A percentile compares a stretch with the other conserved stretches of the same genome.
These are phyloP conservation scores for Sylvilagus floridanus DNA, from an alignment of 2,797 vertebrate species.

Conservation along the genomic window DNA sequence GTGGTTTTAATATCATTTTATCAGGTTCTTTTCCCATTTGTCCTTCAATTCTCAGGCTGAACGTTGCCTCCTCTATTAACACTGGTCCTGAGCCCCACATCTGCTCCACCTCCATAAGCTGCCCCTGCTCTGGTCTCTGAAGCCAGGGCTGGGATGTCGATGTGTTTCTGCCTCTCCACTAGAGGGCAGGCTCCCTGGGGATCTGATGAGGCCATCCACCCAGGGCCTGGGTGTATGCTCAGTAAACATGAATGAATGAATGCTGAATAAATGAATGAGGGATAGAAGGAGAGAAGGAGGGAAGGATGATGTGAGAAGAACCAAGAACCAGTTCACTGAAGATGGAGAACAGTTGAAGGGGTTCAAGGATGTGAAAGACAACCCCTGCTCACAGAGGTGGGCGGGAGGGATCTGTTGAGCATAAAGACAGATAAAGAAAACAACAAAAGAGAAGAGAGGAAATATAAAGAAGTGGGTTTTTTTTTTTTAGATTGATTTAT, in stretches of 20 bases:
- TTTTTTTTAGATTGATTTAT: background rate
- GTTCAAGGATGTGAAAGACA: background rate
- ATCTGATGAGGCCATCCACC: too few relatives aligned
- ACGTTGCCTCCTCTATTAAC: background rate
- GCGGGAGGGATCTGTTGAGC: background rate
- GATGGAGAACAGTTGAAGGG: background rate
- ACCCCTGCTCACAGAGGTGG: background rate
- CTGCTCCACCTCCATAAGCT: too few relatives aligned
- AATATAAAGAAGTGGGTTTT: background rate
- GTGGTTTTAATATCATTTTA: slow-evolving; percentile 49
- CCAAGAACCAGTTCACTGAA: background rate
- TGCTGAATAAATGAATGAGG: background rate
- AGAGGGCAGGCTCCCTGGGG: background rate
- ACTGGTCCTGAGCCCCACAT: background rate
- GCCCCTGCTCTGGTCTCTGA: background rate
- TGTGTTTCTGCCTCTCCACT: background rate
- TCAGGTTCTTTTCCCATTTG: background rate
- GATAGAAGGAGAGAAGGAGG: background rate
- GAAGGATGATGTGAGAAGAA: background rate
- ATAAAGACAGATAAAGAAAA: background rate
- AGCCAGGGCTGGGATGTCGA: background rate
- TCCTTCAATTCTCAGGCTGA: background rate
- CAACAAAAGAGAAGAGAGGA: background rate
- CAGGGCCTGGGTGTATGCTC: background rate
- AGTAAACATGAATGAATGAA: background rate